Evolutionary conservation across 2,888 invertebrate species (phyloP), one percentile per base, ranked within the genome.

Genomic region (Ypsolopha sequella): DNA sequence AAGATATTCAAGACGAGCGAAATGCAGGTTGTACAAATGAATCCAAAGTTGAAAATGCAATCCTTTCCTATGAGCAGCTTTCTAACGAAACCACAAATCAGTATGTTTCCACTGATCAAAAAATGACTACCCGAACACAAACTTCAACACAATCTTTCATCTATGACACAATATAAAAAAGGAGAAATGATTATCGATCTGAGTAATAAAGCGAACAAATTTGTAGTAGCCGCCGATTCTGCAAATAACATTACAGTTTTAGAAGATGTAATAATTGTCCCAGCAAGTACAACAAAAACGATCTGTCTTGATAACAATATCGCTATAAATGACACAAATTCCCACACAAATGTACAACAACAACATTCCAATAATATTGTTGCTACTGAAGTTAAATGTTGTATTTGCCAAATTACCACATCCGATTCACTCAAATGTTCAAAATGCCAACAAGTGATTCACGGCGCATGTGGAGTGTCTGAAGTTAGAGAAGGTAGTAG

Each of bases 31-130:
- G 50, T 53, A 51, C 36, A 53, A 51, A 51, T 48, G 45, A 51
- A 53, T 51, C 51, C 51, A 53, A 51, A 53, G 53, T 53, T 53
- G 53, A 50, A 53, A 50, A 44, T n/a, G n/a, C n/a, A n/a, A n/a
- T n/a, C n/a, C n/a, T n/a, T n/a, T n/a, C n/a, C n/a, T n/a, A n/a
- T n/a, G n/a, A n/a, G n/a, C n/a, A n/a, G n/a, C n/a, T 51, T 53
- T 51, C 53, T 52, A 52, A 52, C 50, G 47, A 53, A 51, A 53
- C 47, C 46, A 53, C 50, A 53, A n/a, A 50, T 53, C 53, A 51
- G 41, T 47, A 53, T 51, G 43, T 51, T 53, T 51, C 47, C 53
- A 53, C 41, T 53, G 50, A 50, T 53, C 50, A n/a, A n/a, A n/a
- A n/a, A n/a, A n/a, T n/a, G n/a, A n/a, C 52, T 50, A 45, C 41